Percentiles rank a stretch among this genome's conserved stretches.
phyloP scores from a whole-genome alignment of 2,113 vertebrate species.

The Turdus rufiventris region DNA sequence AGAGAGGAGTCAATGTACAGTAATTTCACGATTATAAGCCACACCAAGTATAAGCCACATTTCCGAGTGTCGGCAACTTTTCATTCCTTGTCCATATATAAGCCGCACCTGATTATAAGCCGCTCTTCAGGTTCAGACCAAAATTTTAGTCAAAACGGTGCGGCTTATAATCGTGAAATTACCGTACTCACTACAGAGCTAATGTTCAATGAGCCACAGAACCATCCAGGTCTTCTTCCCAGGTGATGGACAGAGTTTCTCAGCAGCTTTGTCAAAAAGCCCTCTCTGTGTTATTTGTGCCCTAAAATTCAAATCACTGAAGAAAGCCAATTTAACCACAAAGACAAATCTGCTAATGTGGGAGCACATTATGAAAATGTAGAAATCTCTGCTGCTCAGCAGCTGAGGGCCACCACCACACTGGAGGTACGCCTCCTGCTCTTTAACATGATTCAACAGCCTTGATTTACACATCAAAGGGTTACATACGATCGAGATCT shows the following conservation, averaged over 20 bases:
- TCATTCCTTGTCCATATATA: too few relatives aligned
- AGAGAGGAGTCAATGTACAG: background rate
- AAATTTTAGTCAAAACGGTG: too few relatives aligned
- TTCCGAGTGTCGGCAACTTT: too few relatives aligned
- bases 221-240: background rate
- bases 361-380: rapidly evolving
- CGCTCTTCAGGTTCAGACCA: too few relatives aligned
- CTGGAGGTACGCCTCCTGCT: background rate
- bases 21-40: too few relatives aligned
- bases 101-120: too few relatives aligned
- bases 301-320: background rate
- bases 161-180: too few relatives aligned
- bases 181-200: background rate
- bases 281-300: background rate
- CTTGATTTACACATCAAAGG: background rate
- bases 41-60: too few relatives aligned
- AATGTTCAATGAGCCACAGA: background rate
- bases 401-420: background rate
- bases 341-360: background rate
- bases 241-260: background rate
- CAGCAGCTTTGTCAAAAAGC: background rate
- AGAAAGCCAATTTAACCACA: background rate
- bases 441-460: background rate
- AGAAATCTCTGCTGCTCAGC: background rate
- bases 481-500: conserved; percentile 80